Conservation (phyloP, 2,113 vertebrate genomes). For the Ia io region DNA sequence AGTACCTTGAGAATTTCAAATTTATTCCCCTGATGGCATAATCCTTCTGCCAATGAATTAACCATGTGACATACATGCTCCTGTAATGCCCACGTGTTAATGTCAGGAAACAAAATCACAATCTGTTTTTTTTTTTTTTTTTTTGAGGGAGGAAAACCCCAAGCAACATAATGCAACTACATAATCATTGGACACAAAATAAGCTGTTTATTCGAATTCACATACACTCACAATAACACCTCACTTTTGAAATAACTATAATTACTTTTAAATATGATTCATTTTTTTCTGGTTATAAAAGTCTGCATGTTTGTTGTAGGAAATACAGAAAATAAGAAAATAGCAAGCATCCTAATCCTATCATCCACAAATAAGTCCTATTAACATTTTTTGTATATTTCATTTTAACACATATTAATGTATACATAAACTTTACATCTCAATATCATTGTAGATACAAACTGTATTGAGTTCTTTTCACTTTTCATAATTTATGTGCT, state of each 20-base stretch:
- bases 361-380: background rate
- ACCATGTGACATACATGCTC: constrained; percentile 70
- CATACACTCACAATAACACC: constrained; percentile 23
- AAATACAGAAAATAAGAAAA: constrained; percentile 31
- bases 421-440: background rate
- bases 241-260: constrained; percentile 75
- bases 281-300: constrained; percentile 33
- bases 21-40: constrained; percentile 82
- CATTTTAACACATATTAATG: background rate
- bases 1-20: constrained; percentile 76
- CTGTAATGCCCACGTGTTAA: constrained; percentile 79
- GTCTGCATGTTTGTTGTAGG: background rate
- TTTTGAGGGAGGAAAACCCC: constrained; percentile 61
- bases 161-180: constrained; percentile 78
- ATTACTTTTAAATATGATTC: constrained; percentile 48
- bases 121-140: constrained; percentile 82
- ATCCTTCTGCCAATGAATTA: constrained; percentile 77
- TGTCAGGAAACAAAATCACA: constrained; percentile 75
- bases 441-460: background rate
- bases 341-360: background rate
- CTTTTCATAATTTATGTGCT: background rate
- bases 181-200: constrained; percentile 78
- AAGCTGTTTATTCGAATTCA: constrained; percentile 78
- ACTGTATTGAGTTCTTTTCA: background rate
- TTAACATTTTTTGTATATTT: background rate